Conservation (phyloP, 2,113 vertebrate species). For the Neofelis nebulosa region DNA sequence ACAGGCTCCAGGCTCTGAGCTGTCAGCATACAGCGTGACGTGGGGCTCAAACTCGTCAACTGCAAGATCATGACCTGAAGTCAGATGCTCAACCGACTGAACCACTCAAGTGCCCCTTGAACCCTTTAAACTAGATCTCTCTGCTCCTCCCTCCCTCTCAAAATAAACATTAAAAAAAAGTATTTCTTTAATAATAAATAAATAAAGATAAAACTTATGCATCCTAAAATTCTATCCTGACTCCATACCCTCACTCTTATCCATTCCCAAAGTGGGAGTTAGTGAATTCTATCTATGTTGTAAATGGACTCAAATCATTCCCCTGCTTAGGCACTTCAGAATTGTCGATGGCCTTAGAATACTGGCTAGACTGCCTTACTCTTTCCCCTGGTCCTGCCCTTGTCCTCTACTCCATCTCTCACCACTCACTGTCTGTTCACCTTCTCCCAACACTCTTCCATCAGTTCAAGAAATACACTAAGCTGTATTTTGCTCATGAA, state of each 20-base stretch:
- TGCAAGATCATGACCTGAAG: no score
- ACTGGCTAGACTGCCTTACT: background rate
- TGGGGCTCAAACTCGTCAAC: no score
- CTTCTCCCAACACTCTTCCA: background rate
- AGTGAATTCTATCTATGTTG: background rate
- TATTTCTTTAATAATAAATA: no score
- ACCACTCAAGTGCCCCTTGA: no score
- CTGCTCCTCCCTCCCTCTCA: no score
- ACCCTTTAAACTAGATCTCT: no score
- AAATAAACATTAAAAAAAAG: no score
- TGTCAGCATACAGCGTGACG: accelerated
- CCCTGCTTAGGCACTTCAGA: background rate
- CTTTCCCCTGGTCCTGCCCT: background rate
- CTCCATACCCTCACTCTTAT: background rate
- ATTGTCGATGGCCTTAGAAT: background rate
- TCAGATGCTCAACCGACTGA: no score
- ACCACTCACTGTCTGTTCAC: background rate
- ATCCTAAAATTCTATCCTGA: background rate
- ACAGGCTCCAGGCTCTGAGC: no score
- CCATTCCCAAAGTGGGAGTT: background rate
- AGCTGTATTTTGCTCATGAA: background rate
- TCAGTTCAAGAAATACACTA: background rate
- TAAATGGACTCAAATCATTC: background rate
- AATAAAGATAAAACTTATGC: no score
- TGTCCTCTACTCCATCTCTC: background rate